Evolutionary conservation across 2,888 invertebrate genomes (phyloP).

Genomic region (Synanthedon formicaeformis): DNA sequence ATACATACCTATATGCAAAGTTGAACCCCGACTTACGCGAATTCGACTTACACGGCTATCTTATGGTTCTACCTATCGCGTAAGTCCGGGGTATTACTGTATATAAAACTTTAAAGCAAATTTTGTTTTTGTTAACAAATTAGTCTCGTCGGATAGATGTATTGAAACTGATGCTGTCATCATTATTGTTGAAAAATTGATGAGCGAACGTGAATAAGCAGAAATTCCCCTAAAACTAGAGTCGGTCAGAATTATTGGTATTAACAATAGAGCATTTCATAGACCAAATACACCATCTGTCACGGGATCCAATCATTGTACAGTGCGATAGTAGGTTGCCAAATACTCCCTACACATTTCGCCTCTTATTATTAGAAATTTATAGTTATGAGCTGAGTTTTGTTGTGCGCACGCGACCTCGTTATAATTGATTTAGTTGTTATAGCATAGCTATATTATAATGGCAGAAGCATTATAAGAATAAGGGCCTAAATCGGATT

Average conservation of each 20-base stretch:
- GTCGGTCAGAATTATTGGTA: constrained; percentile 40
- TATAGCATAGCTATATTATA: constrained; percentile 20
- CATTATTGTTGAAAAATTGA: neutral
- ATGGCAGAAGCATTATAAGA: constrained; percentile 1
- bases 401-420: constrained; percentile 29
- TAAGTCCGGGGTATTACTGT: too few relatives aligned
- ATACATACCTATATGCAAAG: too few relatives aligned
- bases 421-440: constrained; percentile 45
- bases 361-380: constrained; percentile 39
- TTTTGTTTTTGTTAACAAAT: neutral
- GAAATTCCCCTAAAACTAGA: constrained; percentile 47
- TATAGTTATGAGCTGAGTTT: constrained; percentile 34
- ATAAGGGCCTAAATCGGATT: too few relatives aligned
- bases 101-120: too few relatives aligned
- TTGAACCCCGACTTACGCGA: too few relatives aligned
- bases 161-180: constrained; percentile 2
- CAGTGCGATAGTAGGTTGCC: constrained; percentile 47
- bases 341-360: constrained; percentile 25
- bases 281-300: constrained; percentile 58
- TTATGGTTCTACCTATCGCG: too few relatives aligned
- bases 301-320: constrained; percentile 47
- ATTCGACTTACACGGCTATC: too few relatives aligned
- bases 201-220: constrained; percentile 39
- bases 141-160: neutral
- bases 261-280: constrained; percentile 39